Evolutionary conservation across 2,113 vertebrate species (phyloP), one percentile per base, ranked within the genome.

Genomic region (Ciconia maguari): DNA sequence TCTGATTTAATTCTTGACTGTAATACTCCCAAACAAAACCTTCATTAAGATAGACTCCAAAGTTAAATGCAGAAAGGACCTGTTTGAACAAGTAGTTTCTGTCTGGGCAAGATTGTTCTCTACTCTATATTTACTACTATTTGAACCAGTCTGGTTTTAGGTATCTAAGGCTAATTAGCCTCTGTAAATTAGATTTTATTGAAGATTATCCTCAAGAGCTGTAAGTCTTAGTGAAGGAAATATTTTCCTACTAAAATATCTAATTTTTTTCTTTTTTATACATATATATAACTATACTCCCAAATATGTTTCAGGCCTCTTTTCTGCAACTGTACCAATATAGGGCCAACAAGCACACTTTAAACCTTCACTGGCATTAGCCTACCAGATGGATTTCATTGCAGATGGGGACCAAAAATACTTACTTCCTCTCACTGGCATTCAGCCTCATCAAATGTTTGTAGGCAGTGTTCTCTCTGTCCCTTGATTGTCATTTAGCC

Each of bases 1-100:
- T 94, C 75, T 88, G 71, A 83, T 93, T 96, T 97, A 94, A 96
- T 89, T 95, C 91, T 84, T 93, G 74, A 76, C 81, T 93, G 41
- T 72, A 93, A 96, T 57, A 90, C 20, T 85, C 70, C 78, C 68
- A 64, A 87, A 96, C 89, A 96, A 94, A 96, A 93, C 70, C 41
- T 72, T 94, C 87, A 95, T 94, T 96, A 97, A 96, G 93, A 94
- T 57, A 89, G 89, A 72, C 44, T 85, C 72, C 61, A 71, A 91
- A 93, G 65, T 41, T 60, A 92, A 85, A 87, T 36, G 62, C 52
- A 85, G 62, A 79, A 84, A 76, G 75, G 82, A 91, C 78, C 84
- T 87, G 96, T 89, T 90, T 49, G 74, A 91, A 96, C 94, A 96
- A 96, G 93, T 27, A 69, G 48, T 44, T 87, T 96, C 89, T 95